phyloP scores from a whole-genome alignment of 2,797 vertebrate genomes.

The Darevskia mixta region DNA sequence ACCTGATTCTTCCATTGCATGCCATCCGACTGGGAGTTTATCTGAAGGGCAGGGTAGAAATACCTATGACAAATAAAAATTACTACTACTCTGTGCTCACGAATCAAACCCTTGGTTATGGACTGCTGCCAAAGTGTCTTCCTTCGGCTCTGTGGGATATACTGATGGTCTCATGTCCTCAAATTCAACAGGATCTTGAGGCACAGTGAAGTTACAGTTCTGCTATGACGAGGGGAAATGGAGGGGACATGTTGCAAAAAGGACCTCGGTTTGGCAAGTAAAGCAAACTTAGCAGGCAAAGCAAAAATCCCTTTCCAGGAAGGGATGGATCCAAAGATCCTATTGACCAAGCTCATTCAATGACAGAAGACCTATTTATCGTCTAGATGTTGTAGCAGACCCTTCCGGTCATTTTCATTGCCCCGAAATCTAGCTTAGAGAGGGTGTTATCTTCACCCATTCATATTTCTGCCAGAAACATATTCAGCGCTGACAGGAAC shows the following conservation, averaged over 20 bases:
- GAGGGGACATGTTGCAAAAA: background rate
- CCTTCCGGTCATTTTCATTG: background rate
- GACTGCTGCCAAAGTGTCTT: background rate
- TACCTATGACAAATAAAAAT: background rate
- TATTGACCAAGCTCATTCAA: too few relatives aligned
- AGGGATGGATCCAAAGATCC: background rate
- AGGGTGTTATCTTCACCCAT: background rate
- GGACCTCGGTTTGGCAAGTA: background rate
- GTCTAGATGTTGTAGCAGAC: background rate
- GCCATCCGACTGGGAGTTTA: background rate
- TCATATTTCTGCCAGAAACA: slow-evolving; percentile 18
- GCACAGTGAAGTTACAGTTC: background rate
- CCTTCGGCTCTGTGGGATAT: background rate
- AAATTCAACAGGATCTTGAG: background rate
- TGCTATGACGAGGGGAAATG: background rate
- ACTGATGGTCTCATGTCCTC: background rate
- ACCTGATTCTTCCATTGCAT: background rate
- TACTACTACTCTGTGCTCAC: background rate
- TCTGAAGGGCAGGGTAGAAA: background rate
- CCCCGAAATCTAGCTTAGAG: background rate
- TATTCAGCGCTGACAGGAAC: background rate
- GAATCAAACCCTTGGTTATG: background rate
- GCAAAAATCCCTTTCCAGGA: too few relatives aligned
- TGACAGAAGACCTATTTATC: background rate
- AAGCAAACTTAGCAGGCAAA: background rate